Conservation (phyloP, 2,797 vertebrate species). For the Hippopotamyrus pictus region DNA sequence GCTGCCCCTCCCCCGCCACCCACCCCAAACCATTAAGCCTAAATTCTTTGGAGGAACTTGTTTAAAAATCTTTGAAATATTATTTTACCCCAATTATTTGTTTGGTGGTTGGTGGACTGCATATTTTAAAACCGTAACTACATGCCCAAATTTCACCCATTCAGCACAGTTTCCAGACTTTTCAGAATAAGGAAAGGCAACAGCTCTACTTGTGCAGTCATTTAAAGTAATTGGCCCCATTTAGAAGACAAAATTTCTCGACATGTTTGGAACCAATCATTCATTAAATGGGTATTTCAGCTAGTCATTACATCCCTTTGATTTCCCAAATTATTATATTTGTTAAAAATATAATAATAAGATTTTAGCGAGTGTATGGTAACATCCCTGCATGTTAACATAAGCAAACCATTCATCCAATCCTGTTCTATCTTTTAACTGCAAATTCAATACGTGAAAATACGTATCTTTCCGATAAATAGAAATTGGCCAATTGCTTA, state of each 20-base stretch:
- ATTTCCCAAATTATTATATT: background rate
- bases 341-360: background rate
- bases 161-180: background rate
- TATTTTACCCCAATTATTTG: background rate
- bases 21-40: background rate
- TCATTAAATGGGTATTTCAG: background rate
- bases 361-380: background rate
- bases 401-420: background rate
- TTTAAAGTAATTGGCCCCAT: background rate
- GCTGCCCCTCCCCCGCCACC: background rate
- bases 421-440: background rate
- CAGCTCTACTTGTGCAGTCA: background rate
- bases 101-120: background rate
- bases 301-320: background rate
- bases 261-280: slow-evolving; percentile 1
- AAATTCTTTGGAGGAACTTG: background rate
- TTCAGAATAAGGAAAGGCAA: background rate
- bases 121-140: background rate
- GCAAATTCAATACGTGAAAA: background rate
- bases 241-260: background rate
- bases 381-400: background rate
- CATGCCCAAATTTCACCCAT: background rate
- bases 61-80: background rate
- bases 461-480: background rate
- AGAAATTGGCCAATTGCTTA: background rate